These are phyloP conservation scores for Melanchra persicariae DNA, from an alignment of 2,888 invertebrate genomes.

Conservation along the genomic window DNA sequence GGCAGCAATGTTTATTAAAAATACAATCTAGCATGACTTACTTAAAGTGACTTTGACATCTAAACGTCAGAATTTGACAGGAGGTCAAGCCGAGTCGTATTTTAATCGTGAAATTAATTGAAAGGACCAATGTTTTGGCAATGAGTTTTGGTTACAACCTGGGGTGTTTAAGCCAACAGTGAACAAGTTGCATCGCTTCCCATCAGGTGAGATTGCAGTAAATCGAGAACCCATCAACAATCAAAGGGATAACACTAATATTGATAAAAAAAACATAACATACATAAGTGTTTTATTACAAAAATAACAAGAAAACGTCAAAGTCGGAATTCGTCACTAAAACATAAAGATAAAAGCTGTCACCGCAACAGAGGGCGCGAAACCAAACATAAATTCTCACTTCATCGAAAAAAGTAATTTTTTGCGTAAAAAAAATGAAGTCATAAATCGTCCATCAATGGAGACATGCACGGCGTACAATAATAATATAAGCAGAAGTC, in stretches of 20 bases:
- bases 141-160: too few species aligned
- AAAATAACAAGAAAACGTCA: slow-evolving; percentile 17
- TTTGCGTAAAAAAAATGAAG: slow-evolving; percentile 35
- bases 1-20: not conserved
- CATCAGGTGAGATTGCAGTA: too few species aligned
- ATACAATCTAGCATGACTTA: not conserved
- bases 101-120: not conserved
- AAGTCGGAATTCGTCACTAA: slow-evolving; percentile 20
- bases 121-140: not conserved
- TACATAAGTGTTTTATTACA: not conserved
- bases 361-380: slow-evolving; percentile 38
- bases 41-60: slow-evolving; percentile 27
- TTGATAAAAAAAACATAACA: not conserved
- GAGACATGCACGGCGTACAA: slow-evolving; percentile 47
- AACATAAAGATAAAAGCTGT: slow-evolving; percentile 38
- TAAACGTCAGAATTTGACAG: slow-evolving; percentile 16
- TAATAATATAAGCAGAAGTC: slow-evolving; percentile 58
- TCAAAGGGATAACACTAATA: not conserved
- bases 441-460: slow-evolving; percentile 62
- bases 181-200: too few species aligned
- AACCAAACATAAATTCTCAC: slow-evolving; percentile 56
- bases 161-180: too few species aligned
- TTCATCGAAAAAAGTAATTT: slow-evolving; percentile 44
- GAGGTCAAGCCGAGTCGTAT: not conserved
- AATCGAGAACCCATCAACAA: too few species aligned